Base-by-base conservation (phyloP, 2,888 invertebrate species). In the Himalopsyche tibetana region DNA sequence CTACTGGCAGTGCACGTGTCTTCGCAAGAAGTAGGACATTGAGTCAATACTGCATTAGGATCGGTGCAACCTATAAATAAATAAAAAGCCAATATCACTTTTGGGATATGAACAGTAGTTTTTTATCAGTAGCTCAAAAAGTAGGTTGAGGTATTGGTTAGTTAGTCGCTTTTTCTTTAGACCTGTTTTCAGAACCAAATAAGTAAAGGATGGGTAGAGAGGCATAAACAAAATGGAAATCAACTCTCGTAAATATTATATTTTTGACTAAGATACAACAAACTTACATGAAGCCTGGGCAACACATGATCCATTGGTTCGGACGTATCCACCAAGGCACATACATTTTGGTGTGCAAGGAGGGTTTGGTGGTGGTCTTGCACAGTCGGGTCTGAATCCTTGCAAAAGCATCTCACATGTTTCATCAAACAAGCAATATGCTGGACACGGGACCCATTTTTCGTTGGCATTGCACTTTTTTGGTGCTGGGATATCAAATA, bases 321-420 rank as follows among this genome's bases (percentile, higher is more conserved):
- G 83, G 5, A 87, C 85, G 42, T 83, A 87, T 19, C 83, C 85
- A 40, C 40, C 51, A n/a, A 69, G 82, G 51, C 88, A 88, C 19
- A 85, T 84, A 28, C 88, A 88, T 84, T 83, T 81, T 28, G 85
- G 85, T 15, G n/a, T 45, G 63, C 88, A 88, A 2, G 63, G 15
- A n/a, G 45, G 79, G 15, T 86, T 45, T 4, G 15, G 45, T 6
- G 87, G 87, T 79, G 85, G 84, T 6, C 74, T 63, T 36, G 84
- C 80, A 63, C 86, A 86, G n/a, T 80, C 69, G 12, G 69, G 82
- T 12, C 80, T 79, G 28, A 82, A 40, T 5, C 87, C 87, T 36
- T 82, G 9, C 55, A 87, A 11, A 5, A 86, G 69, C 19, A 19
- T 36, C 5, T 55, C 51, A 63, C 87, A 87, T 36, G 74, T 82